Base-by-base conservation (phyloP, 2,888 invertebrate genomes). In the Aquatica leii region DNA sequence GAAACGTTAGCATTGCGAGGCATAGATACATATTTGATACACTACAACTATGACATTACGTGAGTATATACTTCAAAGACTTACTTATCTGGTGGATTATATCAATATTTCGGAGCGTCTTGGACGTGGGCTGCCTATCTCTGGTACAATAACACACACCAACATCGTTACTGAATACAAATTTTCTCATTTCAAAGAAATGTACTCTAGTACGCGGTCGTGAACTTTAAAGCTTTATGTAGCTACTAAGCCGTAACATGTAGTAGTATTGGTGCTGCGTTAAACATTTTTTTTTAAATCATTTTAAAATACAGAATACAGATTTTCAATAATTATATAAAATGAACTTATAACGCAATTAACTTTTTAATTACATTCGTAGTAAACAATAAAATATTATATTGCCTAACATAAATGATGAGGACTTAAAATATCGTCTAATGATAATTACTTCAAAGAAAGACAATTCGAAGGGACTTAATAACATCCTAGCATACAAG, bases 91-190 rank as follows among this genome's bases (percentile, higher is more conserved):
- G 71, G 69, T 71, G 76, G 78, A 78, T 79, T 78, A 78, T 76
- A 79, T 78, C 79, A 77, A 79, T 77, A 77, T 78, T 78, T 78
- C 73, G 74, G 76, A 73, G 73, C 74, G 73, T 71, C 72, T 68
- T 63, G 73, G 72, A 79, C 79, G 79, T 80, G 80, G 79, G 80
- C 74, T 73, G 77, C 71, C 77, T 78, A 78, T 78, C 78, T 77
- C 65, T 68, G 52, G 71, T 69, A 74, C 75, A 77, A 77, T 76
- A 75, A 71, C 69, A 76, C 67, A 71, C 72, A 69, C 64, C 69
- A 69, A 65, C 69, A 63, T 71, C 69, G 69, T 73, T 72, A 72
- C 74, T 77, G 80, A 78, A 80, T 80, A 79, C 76, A 79, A 80
- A 80, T 78, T 77, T 75, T 73, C 77, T 77, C 77, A 78, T 78